Evolutionary conservation across 2,888 invertebrate species (phyloP).

Genomic region (Kuschelorhynchus macadamiae): DNA sequence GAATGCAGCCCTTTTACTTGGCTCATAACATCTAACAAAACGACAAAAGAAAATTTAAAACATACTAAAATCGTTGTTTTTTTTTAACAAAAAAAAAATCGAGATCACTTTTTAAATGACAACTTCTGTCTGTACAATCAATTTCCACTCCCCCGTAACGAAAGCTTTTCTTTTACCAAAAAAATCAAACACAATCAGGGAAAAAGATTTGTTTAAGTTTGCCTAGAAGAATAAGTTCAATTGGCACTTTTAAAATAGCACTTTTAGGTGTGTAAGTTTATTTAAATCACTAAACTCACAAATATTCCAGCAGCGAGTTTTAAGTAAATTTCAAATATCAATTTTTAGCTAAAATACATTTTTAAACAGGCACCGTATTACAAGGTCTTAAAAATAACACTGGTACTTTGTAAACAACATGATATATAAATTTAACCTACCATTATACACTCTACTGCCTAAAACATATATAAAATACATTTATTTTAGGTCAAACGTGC

Average conservation of each 20-base stretch:
- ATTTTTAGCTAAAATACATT: conserved; percentile 52
- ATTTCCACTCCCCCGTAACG: conserved; percentile 22
- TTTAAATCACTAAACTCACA: conserved; percentile 21
- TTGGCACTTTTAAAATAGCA: conserved; percentile 69
- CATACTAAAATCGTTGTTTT: conserved; percentile 44
- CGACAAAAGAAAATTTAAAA: conserved; percentile 52
- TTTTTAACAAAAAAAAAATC: conserved; percentile 63
- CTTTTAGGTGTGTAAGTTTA: conserved; percentile 56
- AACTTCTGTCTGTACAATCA: conserved; percentile 25
- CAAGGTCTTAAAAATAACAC: conserved; percentile 64
- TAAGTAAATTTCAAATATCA: conserved; percentile 61
- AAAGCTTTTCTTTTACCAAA: conserved; percentile 9
- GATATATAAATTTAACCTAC: conserved; percentile 58
- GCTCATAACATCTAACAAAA: conserved; percentile 11
- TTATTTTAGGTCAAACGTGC: no score
- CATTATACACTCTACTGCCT: conserved; percentile 20
- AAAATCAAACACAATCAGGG: conserved; percentile 14
- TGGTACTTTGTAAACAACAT: conserved; percentile 65
- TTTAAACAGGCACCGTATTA: conserved; percentile 67
- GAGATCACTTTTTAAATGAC: conserved; percentile 63
- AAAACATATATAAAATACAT: no score
- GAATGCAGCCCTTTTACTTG: conserved; percentile 6
- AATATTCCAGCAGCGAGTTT: conserved; percentile 58
- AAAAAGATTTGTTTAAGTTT: conserved; percentile 41
- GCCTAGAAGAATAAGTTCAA: conserved; percentile 63